phyloP scores from a whole-genome alignment of 2,113 vertebrate genomes.

The Muntiacus muntjak region DNA sequence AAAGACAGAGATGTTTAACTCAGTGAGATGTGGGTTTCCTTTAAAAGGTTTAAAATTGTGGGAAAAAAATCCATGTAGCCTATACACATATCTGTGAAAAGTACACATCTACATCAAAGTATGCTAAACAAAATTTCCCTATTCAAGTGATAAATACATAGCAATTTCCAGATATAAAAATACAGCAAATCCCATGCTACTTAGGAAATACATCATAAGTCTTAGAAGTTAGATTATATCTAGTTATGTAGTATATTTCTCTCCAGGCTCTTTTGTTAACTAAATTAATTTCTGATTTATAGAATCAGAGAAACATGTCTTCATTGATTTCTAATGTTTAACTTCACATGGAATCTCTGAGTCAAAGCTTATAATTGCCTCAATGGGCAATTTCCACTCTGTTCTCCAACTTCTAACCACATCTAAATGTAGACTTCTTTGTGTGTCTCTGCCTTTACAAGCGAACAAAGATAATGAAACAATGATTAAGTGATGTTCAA shows the following conservation, averaged over 20 bases:
- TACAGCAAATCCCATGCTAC: background rate
- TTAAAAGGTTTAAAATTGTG: background rate
- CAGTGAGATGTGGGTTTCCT: background rate
- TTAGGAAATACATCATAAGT: background rate
- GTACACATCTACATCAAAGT: background rate
- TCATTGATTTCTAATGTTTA: conserved; percentile 1
- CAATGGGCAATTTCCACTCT: conserved; percentile 51
- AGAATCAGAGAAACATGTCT: background rate
- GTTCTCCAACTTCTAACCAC: background rate
- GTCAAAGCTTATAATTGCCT: conserved; percentile 14
- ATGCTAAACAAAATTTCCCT: background rate
- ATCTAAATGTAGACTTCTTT: background rate
- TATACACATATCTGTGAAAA: background rate
- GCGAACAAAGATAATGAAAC: conserved; percentile 66
- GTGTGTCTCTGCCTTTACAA: conserved; percentile 66
- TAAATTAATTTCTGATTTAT: conserved; percentile 61
- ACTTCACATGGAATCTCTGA: conserved; percentile 48
- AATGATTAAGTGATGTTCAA: conserved; percentile 60
- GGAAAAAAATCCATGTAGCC: background rate
- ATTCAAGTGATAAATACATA: background rate
- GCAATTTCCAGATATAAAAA: background rate
- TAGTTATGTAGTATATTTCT: conserved; percentile 23
- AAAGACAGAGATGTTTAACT: background rate
- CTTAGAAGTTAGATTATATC: conserved; percentile 23
- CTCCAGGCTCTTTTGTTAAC: conserved; percentile 28